Evolutionary conservation across 2,888 invertebrate genomes (phyloP), one percentile per base, ranked within the genome.

Genomic region (Melanchra persicariae): DNA sequence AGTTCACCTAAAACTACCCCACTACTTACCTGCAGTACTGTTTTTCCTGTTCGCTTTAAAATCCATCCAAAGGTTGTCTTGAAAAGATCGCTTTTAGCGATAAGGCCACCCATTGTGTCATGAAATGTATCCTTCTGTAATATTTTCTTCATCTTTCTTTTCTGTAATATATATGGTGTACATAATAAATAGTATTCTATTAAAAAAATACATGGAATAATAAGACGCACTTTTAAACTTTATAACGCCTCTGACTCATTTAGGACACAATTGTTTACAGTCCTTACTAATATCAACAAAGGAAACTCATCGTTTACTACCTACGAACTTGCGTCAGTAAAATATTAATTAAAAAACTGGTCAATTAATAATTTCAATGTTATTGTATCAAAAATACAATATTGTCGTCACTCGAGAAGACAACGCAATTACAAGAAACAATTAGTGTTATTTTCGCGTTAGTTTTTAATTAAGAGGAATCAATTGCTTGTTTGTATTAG

Each of bases 221-320:
- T 4, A 2, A 30, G 30, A 30, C 4, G 17, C 43, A 3, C 5
- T 45, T 4, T 45, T 6, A 6, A 45, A 6, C 19, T 45, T 17
- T 6, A 45, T 45, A 17, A 45, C 1, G 19, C 7, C 43, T n/a
- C n/a, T 54, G 74, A 77, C 61, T 65, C 57, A 79, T 43, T 47
- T 58, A 79, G 74, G 49, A 0, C 75, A 60, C 24, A n/a, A 10
- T 51, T 74, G 67, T 67, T 74, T 45, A 80, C 57, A 57, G 5
- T 12, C 1, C 7, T 15, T 8, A 0, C 12, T 54, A 55, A 47
- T 12, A 61, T 47, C 9, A 61, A 52, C 52, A 34, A 37, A 62
- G 45, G 15, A 49, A 24, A 79, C 40, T 74, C 47, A 63, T 62
- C 12, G 5, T 22, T 12, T 22, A 19, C 9, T 37, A 37, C 37